A percentile compares a stretch with the other conserved stretches of the same genome.
Evolutionary conservation across 2,113 vertebrate species (phyloP).

Genomic region (Pedionomus torquatus): DNA sequence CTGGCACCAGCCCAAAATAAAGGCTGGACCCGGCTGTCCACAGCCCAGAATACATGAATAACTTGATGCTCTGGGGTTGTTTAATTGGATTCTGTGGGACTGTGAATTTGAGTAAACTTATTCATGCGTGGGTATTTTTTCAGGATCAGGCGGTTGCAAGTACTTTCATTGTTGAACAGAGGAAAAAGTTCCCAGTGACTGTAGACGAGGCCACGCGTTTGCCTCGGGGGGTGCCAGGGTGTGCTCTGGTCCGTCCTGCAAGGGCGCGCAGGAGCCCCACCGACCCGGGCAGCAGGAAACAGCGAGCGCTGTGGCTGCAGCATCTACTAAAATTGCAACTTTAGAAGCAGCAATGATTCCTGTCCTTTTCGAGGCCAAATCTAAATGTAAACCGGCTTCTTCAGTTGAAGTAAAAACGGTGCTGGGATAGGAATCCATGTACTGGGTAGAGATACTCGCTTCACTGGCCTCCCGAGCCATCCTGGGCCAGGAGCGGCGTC

Average conservation of each 20-base stretch:
- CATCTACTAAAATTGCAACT: neutral
- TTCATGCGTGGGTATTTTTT: neutral
- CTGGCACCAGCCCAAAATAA: conserved; percentile 27
- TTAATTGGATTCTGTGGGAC: conserved; percentile 49
- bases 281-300: neutral
- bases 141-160: neutral
- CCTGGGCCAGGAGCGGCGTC: neutral
- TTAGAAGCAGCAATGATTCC: neutral
- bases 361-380: neutral
- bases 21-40: neutral
- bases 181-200: neutral
- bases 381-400: neutral
- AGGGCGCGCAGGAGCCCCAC: rapidly evolving
- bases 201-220: rapidly evolving
- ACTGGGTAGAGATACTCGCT: rapidly evolving
- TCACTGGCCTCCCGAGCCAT: neutral
- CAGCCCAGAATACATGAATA: neutral
- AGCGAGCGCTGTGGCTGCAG: neutral
- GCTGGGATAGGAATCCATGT: neutral
- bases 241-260: rapidly evolving
- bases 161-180: rapidly evolving
- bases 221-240: no score
- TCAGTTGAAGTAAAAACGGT: neutral
- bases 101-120: neutral
- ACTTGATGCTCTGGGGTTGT: neutral